Evolutionary conservation across 2,113 vertebrate genomes (phyloP), one percentile per base, ranked within the genome.

Genomic region (Xiphophorus couchianus): DNA sequence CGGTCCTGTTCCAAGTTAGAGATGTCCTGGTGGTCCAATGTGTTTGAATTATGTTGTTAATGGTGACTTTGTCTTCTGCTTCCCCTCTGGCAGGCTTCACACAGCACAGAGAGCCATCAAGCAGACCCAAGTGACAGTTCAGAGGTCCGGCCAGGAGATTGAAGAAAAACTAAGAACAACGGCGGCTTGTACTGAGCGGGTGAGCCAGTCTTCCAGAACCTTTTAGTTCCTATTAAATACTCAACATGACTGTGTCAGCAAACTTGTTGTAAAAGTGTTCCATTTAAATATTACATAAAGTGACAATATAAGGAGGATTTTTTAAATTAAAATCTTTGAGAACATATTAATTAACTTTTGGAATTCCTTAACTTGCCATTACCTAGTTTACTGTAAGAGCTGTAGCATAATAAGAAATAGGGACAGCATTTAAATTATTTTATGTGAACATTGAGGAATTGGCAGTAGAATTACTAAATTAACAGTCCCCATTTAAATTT

Each of bases 81-180:
- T 83, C 28, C 28, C 35, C 68, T 8, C 22, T 72, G 90, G 19
- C 94, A 99, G 98, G 92, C 96, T 99, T 82, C 98, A 98, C 91
- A 97, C 97, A 78, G 97, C 97, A 65, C 98, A 99, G 87, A 96
- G 97, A 94, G 98, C 96, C 93, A 99, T 99, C 93, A 99, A 98
- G 92, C 98, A 99, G 95, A 99, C 96, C 93, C 98, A 99, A 94
- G 96, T 98, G 91, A 99, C 97, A 0, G 98, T 99, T 90, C 97
- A 99, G 93, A 99, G 95, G 91, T 97, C 98, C 80, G 97, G 97
- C 85, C 98, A 95, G 89, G 96, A 98, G 93, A 99, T 99, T n/a
- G 98, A 99, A 91, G 98, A 99, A 83, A 98, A 97, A 80, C 94
- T 99, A 58, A 95, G 95, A 90, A 95, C 96, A 72, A 97, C 96